phyloP scores from a whole-genome alignment of 2,113 vertebrate species.

The Cyprinodon variegatus region DNA sequence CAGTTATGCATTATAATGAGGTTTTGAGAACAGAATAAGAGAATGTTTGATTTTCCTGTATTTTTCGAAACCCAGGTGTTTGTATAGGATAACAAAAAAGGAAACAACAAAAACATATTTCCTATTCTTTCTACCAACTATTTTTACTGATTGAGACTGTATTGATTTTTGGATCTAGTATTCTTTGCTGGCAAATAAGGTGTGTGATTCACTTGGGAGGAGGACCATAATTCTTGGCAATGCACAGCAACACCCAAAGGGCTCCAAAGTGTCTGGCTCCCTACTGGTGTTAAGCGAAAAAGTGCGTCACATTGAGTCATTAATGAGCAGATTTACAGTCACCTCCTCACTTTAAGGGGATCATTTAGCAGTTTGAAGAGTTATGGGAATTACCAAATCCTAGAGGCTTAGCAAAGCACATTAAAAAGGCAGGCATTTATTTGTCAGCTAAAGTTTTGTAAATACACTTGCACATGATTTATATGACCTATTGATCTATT shows the following conservation, averaged over 20 bases:
- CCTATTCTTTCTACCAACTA: slow-evolving; percentile 30
- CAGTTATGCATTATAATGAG: slow-evolving; percentile 23
- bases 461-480: neutral
- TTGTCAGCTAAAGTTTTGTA: slow-evolving; percentile 1
- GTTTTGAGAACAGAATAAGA: slow-evolving; percentile 25
- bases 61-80: slow-evolving; percentile 25
- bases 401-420: neutral
- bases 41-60: slow-evolving; percentile 45
- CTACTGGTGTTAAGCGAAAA: slow-evolving; percentile 50
- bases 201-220: slow-evolving; percentile 65
- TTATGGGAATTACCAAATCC: neutral
- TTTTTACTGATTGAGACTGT: slow-evolving; percentile 65
- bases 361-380: slow-evolving; percentile 6
- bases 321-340: slow-evolving; percentile 51
- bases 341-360: neutral
- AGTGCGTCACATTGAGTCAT: slow-evolving; percentile 52
- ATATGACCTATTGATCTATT: slow-evolving; percentile 8
- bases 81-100: slow-evolving; percentile 40
- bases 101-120: slow-evolving; percentile 22
- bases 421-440: neutral
- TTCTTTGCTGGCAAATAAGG: slow-evolving; percentile 69
- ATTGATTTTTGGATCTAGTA: slow-evolving; percentile 75
- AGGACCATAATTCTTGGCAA: slow-evolving; percentile 67
- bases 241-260: slow-evolving; percentile 50
- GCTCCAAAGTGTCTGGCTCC: slow-evolving; percentile 63